Base-by-base conservation (phyloP, 2,888 invertebrate genomes). In the Cybosia mesomella region DNA sequence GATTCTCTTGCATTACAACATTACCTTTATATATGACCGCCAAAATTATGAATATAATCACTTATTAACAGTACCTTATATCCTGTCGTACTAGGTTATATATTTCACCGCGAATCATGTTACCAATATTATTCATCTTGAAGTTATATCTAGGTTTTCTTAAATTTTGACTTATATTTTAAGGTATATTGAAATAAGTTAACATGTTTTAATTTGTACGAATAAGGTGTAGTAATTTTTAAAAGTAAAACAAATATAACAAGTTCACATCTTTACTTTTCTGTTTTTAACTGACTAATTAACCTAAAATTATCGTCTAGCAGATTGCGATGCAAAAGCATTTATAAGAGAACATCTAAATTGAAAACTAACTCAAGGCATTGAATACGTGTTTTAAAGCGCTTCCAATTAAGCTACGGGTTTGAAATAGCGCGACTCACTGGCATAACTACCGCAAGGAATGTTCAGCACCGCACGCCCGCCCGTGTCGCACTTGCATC, bases 361-460 rank as follows among this genome's bases (percentile, higher is more conserved):
- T 78, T 81, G 74, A 84, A 79, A 81, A 81, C 83, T 80, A 82
- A 89, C 89, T 86, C 68, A 87, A 86, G 67, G 85, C 80, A 74
- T 77, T 82, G 77, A 85, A 86, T 79, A 86, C 85, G 68, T 87
- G 83, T 82, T 88, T 87, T 70, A 90, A 83, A 79, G 86, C 87
- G 81, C 86, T 89, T 59, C 90, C 91, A 73, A 91, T 84, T 71
- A 91, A 88, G 79, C 66, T 87, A 83, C 53, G 74, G 70, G 72
- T 85, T 87, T 72, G 83, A 86, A 86, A 77, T 85, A 78, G 72
- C 80, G 78, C 67, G 80, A 71, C 74, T 83, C 75, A 71, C 77
- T 71, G 66, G 81, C 63, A 70, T 70, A 81, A 64, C 69, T 61
- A 62, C 77, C 60, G 57, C 68, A 65, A 64, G 62, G 70, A 74